Evolutionary conservation across 2,888 invertebrate species (phyloP).

Genomic region (Morpho deidamia): DNA sequence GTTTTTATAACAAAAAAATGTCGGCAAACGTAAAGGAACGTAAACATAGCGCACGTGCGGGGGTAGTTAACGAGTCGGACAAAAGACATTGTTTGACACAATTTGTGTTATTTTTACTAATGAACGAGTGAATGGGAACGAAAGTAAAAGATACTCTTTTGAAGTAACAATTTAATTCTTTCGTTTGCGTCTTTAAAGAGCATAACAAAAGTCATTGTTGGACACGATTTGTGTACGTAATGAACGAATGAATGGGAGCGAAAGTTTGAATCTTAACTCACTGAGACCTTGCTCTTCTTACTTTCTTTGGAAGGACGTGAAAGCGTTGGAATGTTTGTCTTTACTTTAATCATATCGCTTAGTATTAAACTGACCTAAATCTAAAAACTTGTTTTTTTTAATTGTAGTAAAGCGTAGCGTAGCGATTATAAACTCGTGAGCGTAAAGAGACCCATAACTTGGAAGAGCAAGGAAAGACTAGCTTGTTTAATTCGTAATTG

Average conservation of each 20-base stretch:
- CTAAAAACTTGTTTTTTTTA: too few species aligned
- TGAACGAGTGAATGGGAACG: conserved; percentile 14
- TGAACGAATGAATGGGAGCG: neutral
- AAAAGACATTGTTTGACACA: conserved; percentile 12
- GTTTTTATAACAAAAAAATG: conserved; percentile 5
- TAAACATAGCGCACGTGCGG: conserved; percentile 51
- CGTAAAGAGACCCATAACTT: too few species aligned
- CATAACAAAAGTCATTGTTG: conserved; percentile 11
- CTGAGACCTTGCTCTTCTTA: neutral
- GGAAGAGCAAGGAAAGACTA: too few species aligned
- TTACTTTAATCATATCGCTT: too few species aligned
- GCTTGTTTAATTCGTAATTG: too few species aligned
- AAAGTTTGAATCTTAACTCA: neutral
- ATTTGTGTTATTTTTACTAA: conserved; percentile 12
- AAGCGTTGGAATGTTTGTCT: neutral
- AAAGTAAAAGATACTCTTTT: conserved; percentile 4
- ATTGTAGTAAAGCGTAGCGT: too few species aligned
- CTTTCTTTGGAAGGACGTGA: neutral
- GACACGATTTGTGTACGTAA: conserved; percentile 2
- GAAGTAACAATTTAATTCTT: neutral
- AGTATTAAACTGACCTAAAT: too few species aligned
- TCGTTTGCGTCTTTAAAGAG: neutral
- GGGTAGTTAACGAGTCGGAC: conserved; percentile 6
- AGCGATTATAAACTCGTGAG: too few species aligned
- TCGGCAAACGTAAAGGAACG: conserved; percentile 19